Percentiles rank a stretch among this genome's conserved stretches.
These are phyloP conservation scores for Microtus oregoni DNA, from an alignment of 2,113 vertebrate genomes.

Conservation along the genomic window DNA sequence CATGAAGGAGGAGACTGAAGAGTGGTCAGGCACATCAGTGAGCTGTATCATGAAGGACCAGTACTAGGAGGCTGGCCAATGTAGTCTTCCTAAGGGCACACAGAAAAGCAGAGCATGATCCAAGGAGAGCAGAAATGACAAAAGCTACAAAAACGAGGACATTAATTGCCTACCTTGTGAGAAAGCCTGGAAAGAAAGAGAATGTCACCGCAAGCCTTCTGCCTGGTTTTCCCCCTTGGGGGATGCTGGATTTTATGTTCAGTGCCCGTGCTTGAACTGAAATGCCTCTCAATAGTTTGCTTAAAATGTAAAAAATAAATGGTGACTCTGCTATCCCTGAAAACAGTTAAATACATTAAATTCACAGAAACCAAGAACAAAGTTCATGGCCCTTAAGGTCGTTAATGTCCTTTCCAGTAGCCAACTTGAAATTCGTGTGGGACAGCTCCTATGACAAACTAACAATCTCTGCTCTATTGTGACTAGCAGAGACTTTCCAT, in stretches of 20 bases:
- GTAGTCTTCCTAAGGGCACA: not conserved
- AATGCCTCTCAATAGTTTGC: constrained; percentile 52
- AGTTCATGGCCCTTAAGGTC: not conserved
- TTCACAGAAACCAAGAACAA: constrained; percentile 62
- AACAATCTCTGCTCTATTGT: constrained; percentile 72
- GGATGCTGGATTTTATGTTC: constrained; percentile 42
- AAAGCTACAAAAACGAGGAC: not conserved
- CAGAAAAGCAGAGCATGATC: not conserved
- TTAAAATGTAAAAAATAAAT: constrained; percentile 59
- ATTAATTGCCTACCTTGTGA: not conserved
- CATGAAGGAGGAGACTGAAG: not conserved
- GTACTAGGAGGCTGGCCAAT: not conserved
- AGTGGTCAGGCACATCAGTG: not conserved
- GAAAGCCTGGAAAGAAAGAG: not conserved
- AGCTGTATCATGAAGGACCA: not conserved
- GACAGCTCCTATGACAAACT: constrained; percentile 33
- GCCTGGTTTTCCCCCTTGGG: not conserved
- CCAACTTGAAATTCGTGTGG: constrained; percentile 53
- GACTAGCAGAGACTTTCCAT: constrained; percentile 62
- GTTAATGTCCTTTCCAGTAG: constrained; percentile 36
- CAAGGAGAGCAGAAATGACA: not conserved
- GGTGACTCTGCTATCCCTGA: constrained; percentile 61
- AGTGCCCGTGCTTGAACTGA: not conserved
- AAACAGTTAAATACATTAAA: constrained; percentile 68
- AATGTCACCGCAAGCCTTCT: not conserved